Percentiles rank a stretch among this genome's conserved stretches.
These are phyloP conservation scores for Corythaeola cristata DNA, from an alignment of 2,113 vertebrate species.

Conservation along the genomic window DNA sequence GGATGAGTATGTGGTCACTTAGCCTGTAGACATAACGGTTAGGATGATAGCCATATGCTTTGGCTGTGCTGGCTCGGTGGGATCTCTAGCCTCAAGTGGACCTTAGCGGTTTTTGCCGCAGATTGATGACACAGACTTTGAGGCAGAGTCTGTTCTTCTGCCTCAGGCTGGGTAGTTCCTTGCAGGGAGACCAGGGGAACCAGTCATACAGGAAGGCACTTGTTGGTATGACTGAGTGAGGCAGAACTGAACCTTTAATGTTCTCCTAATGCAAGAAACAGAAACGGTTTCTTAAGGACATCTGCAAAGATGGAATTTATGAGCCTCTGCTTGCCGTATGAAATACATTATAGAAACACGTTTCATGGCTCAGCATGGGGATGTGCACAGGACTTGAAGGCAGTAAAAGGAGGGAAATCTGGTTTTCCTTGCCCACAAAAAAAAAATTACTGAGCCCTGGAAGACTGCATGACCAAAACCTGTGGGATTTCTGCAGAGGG, in stretches of 20 bases:
- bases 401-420: background rate
- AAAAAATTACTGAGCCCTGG: background rate
- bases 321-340: background rate
- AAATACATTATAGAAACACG: background rate
- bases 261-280: background rate
- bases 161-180: background rate
- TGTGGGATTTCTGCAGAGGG: background rate
- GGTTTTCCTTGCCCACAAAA: background rate
- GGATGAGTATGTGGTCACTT: background rate
- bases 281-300: background rate
- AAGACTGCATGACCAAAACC: background rate
- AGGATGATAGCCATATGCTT: background rate
- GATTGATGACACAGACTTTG: background rate
- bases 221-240: background rate
- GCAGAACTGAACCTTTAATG: background rate
- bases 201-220: background rate
- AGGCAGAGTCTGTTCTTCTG: background rate
- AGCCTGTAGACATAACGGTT: background rate
- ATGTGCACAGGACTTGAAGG: background rate
- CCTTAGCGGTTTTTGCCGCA: background rate
- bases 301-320: background rate
- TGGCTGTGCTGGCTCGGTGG: background rate
- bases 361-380: background rate
- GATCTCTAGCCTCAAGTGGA: background rate
- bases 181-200: background rate